phyloP scores from a whole-genome alignment of 2,888 invertebrate genomes.

The Dicranocentrus wangi region DNA sequence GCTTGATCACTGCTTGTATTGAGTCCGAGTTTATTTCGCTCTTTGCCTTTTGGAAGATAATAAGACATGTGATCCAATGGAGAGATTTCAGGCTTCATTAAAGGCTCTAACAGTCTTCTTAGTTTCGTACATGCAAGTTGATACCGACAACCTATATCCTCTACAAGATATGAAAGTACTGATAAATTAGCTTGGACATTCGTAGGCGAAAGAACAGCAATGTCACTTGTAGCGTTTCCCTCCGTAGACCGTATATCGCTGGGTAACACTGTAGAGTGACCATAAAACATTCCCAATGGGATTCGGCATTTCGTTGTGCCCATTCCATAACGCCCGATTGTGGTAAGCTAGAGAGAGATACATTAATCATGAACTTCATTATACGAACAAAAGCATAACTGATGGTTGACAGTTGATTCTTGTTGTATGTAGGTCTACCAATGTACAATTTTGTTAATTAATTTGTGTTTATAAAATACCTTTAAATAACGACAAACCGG shows the following conservation, averaged over 20 bases:
- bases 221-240: constrained; percentile 58
- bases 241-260: constrained; percentile 76
- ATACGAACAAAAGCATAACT: too few species aligned
- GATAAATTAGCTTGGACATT: constrained; percentile 78
- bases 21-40: constrained; percentile 78
- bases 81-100: constrained; percentile 85
- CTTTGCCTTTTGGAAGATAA: constrained; percentile 80
- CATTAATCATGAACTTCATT: too few species aligned
- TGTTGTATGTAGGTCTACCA: too few species aligned
- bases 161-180: constrained; percentile 82
- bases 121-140: constrained; percentile 90
- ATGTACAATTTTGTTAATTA: too few species aligned
- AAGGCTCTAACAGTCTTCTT: constrained; percentile 85
- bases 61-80: constrained; percentile 89
- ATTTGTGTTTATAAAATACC: constrained; percentile 76
- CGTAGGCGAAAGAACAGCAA: constrained; percentile 69
- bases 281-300: constrained; percentile 94
- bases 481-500: constrained; percentile 92
- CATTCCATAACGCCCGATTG: constrained; percentile 93
- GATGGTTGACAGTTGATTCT: too few species aligned
- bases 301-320: constrained; percentile 91
- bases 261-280: constrained; percentile 87
- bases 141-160: constrained; percentile 86
- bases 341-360: constrained; percentile 84
- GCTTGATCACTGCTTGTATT: constrained; percentile 77